Conservation (phyloP, 2,888 invertebrate genomes). For the Seira ritae region DNA sequence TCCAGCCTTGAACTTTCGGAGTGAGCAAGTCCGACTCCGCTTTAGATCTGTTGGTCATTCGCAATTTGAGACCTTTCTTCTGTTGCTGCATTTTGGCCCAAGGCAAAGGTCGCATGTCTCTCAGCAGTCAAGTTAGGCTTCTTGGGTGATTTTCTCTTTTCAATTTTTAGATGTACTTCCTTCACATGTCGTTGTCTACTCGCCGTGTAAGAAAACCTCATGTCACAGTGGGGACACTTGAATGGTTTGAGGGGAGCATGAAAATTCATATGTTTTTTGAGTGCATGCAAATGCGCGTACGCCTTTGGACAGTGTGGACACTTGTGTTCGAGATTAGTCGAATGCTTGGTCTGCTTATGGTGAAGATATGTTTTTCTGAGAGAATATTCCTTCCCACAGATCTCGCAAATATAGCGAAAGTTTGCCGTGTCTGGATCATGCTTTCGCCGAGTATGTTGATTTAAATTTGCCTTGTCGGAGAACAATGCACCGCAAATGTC, state of each 20-base stretch:
- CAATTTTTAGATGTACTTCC: conserved; percentile 35
- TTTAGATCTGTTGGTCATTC: too few species aligned
- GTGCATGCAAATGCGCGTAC: neutral
- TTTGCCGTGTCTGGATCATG: neutral
- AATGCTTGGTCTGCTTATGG: conserved; percentile 36
- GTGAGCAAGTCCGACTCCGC: too few species aligned
- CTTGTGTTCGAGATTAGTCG: conserved; percentile 31
- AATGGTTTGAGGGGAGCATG: conserved; percentile 49
- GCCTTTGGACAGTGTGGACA: conserved; percentile 33
- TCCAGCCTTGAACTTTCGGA: too few species aligned
- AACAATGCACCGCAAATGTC: neutral
- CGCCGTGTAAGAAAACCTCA: conserved; percentile 33
- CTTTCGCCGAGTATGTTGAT: neutral
- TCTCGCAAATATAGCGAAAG: conserved; percentile 37
- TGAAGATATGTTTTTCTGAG: conserved; percentile 31
- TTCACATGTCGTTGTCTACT: conserved; percentile 27
- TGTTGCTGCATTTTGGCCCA: too few species aligned
- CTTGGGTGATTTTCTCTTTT: neutral
- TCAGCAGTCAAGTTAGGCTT: too few species aligned
- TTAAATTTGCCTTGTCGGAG: neutral
- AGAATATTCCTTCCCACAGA: conserved; percentile 37
- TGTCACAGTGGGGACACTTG: conserved; percentile 41
- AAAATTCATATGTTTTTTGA: conserved; percentile 27
- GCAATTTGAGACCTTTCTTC: too few species aligned
- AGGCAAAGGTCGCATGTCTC: too few species aligned